Evolutionary conservation across 2,888 invertebrate species (phyloP).

Genomic region (Nemurella pictetii): DNA sequence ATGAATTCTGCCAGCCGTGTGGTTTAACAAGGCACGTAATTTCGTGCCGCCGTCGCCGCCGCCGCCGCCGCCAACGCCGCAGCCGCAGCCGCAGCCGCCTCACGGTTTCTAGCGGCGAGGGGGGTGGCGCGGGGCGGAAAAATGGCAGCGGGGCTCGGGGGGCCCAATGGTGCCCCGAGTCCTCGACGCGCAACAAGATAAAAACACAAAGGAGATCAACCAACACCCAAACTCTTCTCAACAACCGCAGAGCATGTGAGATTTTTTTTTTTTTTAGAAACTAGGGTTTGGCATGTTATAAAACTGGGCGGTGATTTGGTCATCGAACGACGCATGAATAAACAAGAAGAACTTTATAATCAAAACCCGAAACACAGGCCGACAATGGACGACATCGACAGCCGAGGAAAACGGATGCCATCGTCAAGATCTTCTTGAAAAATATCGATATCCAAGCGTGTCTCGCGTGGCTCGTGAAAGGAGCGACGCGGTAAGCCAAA

Average conservation of each 20-base stretch:
- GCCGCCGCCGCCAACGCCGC: constrained; percentile 45
- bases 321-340: neutral
- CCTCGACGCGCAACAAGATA: constrained; percentile 1
- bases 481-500: neutral
- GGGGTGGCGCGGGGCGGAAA: neutral
- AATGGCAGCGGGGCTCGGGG: neutral
- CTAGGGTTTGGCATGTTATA: constrained; percentile 22
- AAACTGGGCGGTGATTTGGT: constrained; percentile 23
- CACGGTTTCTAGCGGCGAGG: neutral
- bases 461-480: neutral
- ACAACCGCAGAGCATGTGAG: neutral
- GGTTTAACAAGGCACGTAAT: constrained; percentile 55
- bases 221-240: constrained; percentile 6
- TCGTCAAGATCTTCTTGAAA: neutral
- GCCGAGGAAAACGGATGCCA: neutral
- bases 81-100: constrained; percentile 45
- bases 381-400: neutral
- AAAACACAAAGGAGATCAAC: constrained; percentile 20
- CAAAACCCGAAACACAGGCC: neutral
- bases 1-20: constrained; percentile 52
- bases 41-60: constrained; percentile 47
- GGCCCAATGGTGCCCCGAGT: neutral
- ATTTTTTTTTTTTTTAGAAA: constrained; percentile 1
- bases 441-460: neutral
- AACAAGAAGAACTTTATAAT: neutral